A percentile compares a stretch with the other conserved stretches of the same genome.
Conservation (phyloP, 2,797 vertebrate species). For the Buceros bicornis region DNA sequence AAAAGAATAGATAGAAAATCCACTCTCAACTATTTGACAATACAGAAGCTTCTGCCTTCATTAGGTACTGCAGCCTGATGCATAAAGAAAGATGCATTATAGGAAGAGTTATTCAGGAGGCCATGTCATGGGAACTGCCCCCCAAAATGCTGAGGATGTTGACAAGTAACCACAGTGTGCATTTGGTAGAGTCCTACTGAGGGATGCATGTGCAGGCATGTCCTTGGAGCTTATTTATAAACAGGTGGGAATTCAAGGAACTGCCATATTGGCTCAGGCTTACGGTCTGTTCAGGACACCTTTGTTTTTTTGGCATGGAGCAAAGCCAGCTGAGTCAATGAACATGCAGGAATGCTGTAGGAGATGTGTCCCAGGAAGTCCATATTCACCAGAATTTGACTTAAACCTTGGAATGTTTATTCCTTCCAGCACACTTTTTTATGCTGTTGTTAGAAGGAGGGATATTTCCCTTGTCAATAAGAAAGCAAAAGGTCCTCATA, state of each 20-base stretch:
- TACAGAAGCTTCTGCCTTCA: conserved; percentile 32
- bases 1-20: conserved; percentile 51
- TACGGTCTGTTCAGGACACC: not conserved
- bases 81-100: not conserved
- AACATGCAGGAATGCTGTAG: not conserved
- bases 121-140: not conserved
- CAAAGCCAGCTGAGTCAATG: not conserved
- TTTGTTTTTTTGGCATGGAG: not conserved
- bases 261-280: not conserved
- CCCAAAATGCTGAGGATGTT: not conserved
- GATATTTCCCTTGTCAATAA: conserved; percentile 26
- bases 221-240: not conserved
- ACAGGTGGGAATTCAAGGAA: not conserved
- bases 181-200: not conserved
- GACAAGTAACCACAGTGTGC: not conserved
- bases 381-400: not conserved
- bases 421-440: not conserved
- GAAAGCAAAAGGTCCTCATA: not conserved
- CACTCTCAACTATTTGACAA: conserved; percentile 42
- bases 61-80: not conserved
- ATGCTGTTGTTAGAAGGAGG: not conserved
- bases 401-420: conserved; percentile 9
- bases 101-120: not conserved
- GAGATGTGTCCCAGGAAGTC: not conserved
- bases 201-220: not conserved